Base-by-base conservation (phyloP, 2,797 vertebrate species). In the Acanthis flammea region DNA sequence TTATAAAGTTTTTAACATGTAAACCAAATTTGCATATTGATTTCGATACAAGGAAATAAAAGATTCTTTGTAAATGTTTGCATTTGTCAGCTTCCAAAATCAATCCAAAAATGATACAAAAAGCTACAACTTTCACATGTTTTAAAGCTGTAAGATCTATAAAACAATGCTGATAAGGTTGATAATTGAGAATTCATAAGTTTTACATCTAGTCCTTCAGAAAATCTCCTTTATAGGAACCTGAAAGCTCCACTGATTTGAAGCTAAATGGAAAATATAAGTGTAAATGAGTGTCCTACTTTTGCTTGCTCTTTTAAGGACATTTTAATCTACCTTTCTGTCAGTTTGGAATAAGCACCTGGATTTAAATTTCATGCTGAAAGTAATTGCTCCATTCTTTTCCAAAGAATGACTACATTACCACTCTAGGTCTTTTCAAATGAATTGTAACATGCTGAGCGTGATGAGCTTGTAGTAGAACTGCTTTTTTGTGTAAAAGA, bases 11-110 rank as follows among this genome's bases (percentile, higher is more conserved):
- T 66, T 77, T 65, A 83, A 54, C 1, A 3, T 23, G 44, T 31
- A 75, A 86, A 78, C 2, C 10, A 65, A 62, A 57, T 41, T 1
- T 82, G 27, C 14, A 11, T 30, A 50, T n/a, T 68, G 25, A 62
- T 77, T 24, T 44, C 66, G 68, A 67, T 7, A 57, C 6, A 51
- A 75, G 21, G 19, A 83, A 91, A 54, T 47, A 53, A 61, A 80
- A 78, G 33, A 55, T 75, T 55, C 21, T 86, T 71, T 55, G 6
- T 16, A 85, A 50, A 71, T 19, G 19, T 88, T 91, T 62, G 74
- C 81, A 63, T 78, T 37, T 90, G 65, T 85, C 78, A 94, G 76
- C 53, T 88, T 91, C 77, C 41, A 92, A 95, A 84, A 89, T 89
- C 33, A 63, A 89, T 73, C 63, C 70, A 74, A 9, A 91, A 68